Percentiles rank a stretch among this genome's conserved stretches.
phyloP scores from a whole-genome alignment of 2,797 vertebrate species.

The Crypturellus tataupa region DNA sequence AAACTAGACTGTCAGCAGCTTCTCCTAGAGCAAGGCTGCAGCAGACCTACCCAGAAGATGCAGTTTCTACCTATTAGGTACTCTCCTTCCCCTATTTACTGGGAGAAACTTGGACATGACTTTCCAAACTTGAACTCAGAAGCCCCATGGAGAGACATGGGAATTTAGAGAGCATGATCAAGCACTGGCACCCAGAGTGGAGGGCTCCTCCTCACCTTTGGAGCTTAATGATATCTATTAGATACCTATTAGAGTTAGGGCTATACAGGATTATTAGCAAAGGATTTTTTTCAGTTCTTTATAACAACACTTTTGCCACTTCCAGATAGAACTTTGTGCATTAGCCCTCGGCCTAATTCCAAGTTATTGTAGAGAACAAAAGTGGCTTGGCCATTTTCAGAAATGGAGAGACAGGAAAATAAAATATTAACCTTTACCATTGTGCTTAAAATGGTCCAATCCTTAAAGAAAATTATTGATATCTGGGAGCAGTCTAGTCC shows the following conservation, averaged over 20 bases:
- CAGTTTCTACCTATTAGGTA: not conserved
- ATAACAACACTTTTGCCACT: not conserved
- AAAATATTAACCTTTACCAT: not conserved
- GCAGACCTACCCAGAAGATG: not conserved
- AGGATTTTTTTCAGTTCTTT: not conserved
- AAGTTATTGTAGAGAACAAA: not conserved
- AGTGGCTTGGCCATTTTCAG: not conserved
- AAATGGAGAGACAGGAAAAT: not conserved
- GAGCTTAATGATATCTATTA: not conserved
- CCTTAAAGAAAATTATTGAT: not conserved
- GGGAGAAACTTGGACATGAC: not conserved
- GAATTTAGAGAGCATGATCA: not conserved
- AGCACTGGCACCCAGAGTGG: no score
- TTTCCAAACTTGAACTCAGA: not conserved
- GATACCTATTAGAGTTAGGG: not conserved
- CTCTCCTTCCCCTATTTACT: not conserved
- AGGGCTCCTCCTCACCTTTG: not conserved
- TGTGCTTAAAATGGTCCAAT: not conserved
- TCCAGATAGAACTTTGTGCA: not conserved
- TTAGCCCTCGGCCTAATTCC: not conserved
- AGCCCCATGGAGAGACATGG: fast-evolving
- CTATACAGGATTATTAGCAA: not conserved
- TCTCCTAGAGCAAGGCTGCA: not conserved
- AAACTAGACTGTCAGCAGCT: constrained; percentile 55
- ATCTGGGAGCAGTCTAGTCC: not conserved